Percentiles rank a stretch among this genome's conserved stretches.
Evolutionary conservation across 92 coral and sea anemone species (phyloP).

Genomic region (Palythoa heliodiscus): DNA sequence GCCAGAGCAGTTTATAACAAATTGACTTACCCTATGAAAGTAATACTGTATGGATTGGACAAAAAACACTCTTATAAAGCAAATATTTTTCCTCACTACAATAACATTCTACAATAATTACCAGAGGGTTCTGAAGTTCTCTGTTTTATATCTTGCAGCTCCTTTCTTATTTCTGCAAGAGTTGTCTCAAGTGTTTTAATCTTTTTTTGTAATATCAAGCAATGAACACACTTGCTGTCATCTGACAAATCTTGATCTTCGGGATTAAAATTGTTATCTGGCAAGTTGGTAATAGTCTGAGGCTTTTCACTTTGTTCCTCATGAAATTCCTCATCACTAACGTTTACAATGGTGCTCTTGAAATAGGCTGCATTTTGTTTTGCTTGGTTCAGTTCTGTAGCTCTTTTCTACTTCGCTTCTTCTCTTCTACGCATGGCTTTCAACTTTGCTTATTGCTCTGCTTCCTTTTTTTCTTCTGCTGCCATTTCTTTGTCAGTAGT

Average conservation of each 20-base stretch:
- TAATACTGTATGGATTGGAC: neutral
- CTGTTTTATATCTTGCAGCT: no score
- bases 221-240: neutral
- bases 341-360: neutral
- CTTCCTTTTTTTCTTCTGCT: neutral
- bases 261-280: neutral
- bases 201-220: no score
- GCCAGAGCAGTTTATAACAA: neutral
- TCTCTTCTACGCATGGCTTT: neutral
- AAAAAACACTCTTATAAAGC: neutral
- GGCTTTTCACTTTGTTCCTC: neutral
- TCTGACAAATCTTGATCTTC: neutral
- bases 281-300: neutral
- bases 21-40: neutral
- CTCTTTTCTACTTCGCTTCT: neutral
- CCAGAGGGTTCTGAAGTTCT: neutral
- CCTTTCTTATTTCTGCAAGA: neutral
- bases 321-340: neutral
- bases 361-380: neutral
- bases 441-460: neutral
- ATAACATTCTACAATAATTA: no score
- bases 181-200: neutral
- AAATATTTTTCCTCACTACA: no score
- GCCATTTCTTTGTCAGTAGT: no score
- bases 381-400: neutral